phyloP scores from a whole-genome alignment of 2,113 vertebrate species.

The Cyprinus carpio region DNA sequence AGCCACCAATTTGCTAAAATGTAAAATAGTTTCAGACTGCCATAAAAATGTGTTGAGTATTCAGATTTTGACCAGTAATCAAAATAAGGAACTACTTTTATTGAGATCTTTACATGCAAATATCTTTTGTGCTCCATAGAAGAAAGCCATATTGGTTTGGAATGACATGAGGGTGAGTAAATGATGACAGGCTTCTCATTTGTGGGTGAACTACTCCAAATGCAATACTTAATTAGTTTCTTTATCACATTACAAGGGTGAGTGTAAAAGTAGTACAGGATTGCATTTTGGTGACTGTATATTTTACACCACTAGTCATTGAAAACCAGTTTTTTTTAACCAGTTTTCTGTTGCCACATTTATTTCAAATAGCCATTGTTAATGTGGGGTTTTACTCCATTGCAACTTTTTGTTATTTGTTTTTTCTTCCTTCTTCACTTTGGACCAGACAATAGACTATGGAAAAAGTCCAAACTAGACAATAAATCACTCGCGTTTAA shows the following conservation, averaged over 20 bases:
- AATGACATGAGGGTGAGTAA: background rate
- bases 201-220: background rate
- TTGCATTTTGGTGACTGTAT: background rate
- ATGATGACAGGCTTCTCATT: background rate
- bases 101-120: background rate
- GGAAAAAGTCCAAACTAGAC: background rate
- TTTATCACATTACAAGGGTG: background rate
- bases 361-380: background rate
- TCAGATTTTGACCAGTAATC: background rate
- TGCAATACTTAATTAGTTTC: background rate
- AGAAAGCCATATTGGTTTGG: background rate
- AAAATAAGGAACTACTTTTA: background rate
- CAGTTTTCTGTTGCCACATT: background rate
- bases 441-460: background rate
- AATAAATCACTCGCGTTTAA: background rate
- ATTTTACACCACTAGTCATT: background rate
- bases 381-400: background rate
- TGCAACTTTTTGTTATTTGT: too few relatives aligned
- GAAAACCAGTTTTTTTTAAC: background rate
- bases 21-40: background rate
- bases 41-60: background rate
- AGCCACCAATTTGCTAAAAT: background rate
- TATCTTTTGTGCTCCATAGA: background rate
- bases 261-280: background rate
- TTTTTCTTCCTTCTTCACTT: conserved; percentile 3